Conservation (phyloP, 2,113 vertebrate species). For the Callospermophilus lateralis region DNA sequence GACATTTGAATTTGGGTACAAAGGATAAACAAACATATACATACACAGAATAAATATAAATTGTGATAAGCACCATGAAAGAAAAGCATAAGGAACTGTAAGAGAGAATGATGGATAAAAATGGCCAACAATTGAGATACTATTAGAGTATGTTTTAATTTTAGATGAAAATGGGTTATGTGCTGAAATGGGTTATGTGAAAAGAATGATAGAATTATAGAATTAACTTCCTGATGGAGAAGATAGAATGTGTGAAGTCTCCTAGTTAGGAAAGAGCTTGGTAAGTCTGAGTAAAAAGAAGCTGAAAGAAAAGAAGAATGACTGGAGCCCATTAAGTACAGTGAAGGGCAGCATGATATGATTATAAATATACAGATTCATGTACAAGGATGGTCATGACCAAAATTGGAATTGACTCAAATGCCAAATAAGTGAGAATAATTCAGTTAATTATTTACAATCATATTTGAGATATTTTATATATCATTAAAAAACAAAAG, state of each 20-base stretch:
- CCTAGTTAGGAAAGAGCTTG: neutral
- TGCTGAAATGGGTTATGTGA: neutral
- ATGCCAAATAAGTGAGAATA: neutral
- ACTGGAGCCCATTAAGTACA: neutral
- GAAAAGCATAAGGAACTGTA: neutral
- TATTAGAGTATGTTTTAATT: neutral
- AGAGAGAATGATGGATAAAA: slow-evolving; percentile 4
- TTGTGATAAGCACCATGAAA: neutral
- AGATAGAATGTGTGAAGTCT: neutral
- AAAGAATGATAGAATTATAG: neutral
- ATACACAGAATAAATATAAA: neutral
- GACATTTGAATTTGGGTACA: neutral
- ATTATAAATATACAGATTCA: neutral
- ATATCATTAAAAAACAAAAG: neutral
- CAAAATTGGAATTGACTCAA: neutral
- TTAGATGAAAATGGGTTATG: neutral
- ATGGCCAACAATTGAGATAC: neutral
- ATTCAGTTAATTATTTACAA: neutral
- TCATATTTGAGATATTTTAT: neutral
- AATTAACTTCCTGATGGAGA: neutral
- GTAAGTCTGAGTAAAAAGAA: neutral
- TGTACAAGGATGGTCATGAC: neutral
- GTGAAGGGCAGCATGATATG: neutral
- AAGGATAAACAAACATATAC: neutral
- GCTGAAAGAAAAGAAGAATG: neutral